phyloP scores from a whole-genome alignment of 1,140 invertebrate species.

The Drosophila bocki region DNA sequence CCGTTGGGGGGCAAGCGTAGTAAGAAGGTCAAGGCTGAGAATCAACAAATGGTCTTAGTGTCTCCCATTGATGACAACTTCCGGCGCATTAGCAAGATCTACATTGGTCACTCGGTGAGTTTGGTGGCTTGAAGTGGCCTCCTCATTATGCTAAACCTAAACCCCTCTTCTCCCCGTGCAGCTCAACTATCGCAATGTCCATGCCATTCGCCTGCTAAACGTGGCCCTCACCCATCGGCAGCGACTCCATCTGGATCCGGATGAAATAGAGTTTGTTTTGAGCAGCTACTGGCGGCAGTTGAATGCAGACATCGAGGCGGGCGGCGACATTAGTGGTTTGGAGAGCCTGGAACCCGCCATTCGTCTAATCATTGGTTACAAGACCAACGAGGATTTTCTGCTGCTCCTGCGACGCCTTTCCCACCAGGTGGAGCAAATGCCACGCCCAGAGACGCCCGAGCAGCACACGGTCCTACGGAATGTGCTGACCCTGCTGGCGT shows the following conservation, averaged over 20 bases:
- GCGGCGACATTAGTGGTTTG: constrained; percentile 2
- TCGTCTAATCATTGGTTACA: constrained; percentile 78
- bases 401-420: constrained; percentile 51
- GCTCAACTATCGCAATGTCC: constrained; percentile 71
- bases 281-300: constrained; percentile 74
- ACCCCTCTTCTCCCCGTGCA: constrained; percentile 2
- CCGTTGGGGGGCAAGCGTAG: constrained; percentile 1
- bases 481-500: constrained; percentile 54
- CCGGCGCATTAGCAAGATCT: constrained; percentile 78
- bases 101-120: constrained; percentile 78
- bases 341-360: constrained; percentile 62
- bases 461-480: constrained; percentile 56
- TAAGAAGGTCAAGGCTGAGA: constrained; percentile 8
- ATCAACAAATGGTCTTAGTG: background rate
- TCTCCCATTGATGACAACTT: constrained; percentile 57
- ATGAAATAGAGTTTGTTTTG: constrained; percentile 78
- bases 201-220: constrained; percentile 70
- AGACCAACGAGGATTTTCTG: constrained; percentile 78
- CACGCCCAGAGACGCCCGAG: constrained; percentile 23
- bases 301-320: constrained; percentile 58
- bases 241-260: constrained; percentile 72
- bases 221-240: constrained; percentile 73
- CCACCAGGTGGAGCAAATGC: constrained; percentile 46
- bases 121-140: too few species aligned
- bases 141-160: too few species aligned